Conservation (phyloP, 2,888 invertebrate genomes). For the Diogma glabrata region DNA sequence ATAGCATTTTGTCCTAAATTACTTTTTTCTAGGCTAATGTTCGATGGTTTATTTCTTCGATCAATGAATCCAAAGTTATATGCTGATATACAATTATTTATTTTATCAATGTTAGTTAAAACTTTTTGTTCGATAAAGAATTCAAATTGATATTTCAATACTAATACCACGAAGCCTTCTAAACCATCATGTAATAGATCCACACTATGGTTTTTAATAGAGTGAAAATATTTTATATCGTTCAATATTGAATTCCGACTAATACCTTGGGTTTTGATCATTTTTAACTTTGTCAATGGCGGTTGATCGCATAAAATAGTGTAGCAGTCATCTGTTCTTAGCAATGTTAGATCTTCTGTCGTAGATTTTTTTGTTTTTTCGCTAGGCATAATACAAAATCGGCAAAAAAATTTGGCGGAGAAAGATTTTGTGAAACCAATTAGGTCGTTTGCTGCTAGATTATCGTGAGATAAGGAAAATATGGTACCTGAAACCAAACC, state of each 20-base stretch:
- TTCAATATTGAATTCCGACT: not conserved
- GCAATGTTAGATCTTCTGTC: not conserved
- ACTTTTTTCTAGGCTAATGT: not conserved
- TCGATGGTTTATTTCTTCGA: slow-evolving; percentile 4
- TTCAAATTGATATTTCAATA: slow-evolving; percentile 2
- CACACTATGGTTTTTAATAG: not conserved
- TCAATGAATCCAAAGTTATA: slow-evolving; percentile 7
- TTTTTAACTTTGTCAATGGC: not conserved
- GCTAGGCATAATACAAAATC: slow-evolving; percentile 5
- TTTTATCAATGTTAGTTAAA: not conserved
- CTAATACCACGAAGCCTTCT: not conserved
- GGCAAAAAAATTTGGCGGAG: not conserved
- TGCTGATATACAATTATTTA: not conserved
- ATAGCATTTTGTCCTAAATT: slow-evolving; percentile 3
- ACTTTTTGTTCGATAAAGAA: slow-evolving; percentile 1
- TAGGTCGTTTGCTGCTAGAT: slow-evolving; percentile 1
- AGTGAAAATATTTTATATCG: not conserved
- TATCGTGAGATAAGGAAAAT: slow-evolving; percentile 4
- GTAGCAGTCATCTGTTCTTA: not conserved
- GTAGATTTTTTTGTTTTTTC: slow-evolving; percentile 4
- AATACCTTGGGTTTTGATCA: not conserved
- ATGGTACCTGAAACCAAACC: not conserved
- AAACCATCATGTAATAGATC: slow-evolving; percentile 1
- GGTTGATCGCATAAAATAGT: slow-evolving; percentile 1
- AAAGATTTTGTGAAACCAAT: slow-evolving; percentile 8